Percentiles rank a stretch among this genome's conserved stretches.
These are phyloP conservation scores for Drosophila kohkoa DNA, from an alignment of 1,140 invertebrate genomes.

Conservation along the genomic window DNA sequence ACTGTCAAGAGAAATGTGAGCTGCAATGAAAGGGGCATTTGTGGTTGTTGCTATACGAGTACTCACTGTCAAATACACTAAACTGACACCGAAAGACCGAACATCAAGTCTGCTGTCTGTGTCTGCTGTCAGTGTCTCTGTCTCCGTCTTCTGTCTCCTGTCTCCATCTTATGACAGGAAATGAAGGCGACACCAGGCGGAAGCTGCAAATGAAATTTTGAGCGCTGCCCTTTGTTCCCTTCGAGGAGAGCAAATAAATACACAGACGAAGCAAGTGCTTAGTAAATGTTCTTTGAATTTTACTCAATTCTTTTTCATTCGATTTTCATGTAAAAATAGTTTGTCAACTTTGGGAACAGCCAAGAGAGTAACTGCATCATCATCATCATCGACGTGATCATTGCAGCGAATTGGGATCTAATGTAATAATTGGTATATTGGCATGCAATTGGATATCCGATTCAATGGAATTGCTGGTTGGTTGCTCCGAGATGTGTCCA, in stretches of 20 bases:
- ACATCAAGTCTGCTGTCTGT: neutral
- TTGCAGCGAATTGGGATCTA: constrained; percentile 49
- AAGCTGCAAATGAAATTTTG: constrained; percentile 37
- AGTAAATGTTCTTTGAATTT: constrained; percentile 28
- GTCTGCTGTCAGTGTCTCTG: neutral
- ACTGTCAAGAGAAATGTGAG: neutral
- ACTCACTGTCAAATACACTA: constrained; percentile 10
- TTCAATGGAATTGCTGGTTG: constrained; percentile 23
- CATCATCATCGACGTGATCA: constrained; percentile 14
- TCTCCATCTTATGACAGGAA: constrained; percentile 8
- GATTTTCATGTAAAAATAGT: constrained; percentile 68
- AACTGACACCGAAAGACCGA: neutral
- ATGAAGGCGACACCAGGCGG: constrained; percentile 10
- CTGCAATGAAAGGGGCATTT: neutral
- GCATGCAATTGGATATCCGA: constrained; percentile 14
- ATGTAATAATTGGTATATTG: constrained; percentile 54
- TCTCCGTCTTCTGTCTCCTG: neutral
- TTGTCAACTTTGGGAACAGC: constrained; percentile 27
- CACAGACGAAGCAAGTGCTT: neutral
- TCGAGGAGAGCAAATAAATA: neutral
- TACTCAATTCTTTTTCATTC: neutral
- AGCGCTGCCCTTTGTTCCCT: constrained; percentile 1
- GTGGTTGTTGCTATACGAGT: neutral
- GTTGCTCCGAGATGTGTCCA: constrained; percentile 41
- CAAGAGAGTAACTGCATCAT: constrained; percentile 15